Conservation (phyloP, 2,797 vertebrate genomes). For the Falco rusticolus region DNA sequence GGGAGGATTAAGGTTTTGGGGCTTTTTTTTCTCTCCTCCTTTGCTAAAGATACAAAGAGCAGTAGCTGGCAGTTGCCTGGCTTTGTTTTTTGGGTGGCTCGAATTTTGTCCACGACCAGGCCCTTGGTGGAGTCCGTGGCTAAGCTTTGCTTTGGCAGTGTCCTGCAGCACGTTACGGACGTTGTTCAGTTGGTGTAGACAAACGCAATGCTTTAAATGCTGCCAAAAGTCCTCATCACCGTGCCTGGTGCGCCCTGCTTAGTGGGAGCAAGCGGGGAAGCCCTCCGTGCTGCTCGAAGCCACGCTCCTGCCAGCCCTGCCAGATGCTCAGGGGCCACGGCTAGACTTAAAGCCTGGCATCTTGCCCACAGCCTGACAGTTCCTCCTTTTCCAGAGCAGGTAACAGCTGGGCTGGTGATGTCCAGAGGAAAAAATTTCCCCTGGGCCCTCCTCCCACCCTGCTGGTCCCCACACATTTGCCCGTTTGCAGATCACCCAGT, state of each 20-base stretch:
- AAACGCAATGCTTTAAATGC: fast-evolving
- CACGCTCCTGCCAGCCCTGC: fast-evolving
- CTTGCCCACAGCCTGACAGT: neutral
- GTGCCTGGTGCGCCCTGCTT: neutral
- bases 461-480: neutral
- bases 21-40: neutral
- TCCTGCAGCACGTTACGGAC: neutral
- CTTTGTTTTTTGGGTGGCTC: neutral
- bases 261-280: neutral
- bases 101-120: fast-evolving
- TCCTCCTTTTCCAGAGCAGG: neutral
- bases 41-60: neutral
- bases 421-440: neutral
- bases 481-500: fast-evolving
- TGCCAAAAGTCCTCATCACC: neutral
- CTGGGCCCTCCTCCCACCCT: neutral
- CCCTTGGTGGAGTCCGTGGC: neutral
- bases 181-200: fast-evolving
- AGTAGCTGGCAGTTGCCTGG: neutral
- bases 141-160: neutral
- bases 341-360: neutral
- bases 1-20: neutral
- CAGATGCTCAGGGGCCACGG: neutral
- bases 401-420: neutral
- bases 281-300: neutral